phyloP scores from a whole-genome alignment of 1,140 invertebrate species.

The Vanessa atalanta region DNA sequence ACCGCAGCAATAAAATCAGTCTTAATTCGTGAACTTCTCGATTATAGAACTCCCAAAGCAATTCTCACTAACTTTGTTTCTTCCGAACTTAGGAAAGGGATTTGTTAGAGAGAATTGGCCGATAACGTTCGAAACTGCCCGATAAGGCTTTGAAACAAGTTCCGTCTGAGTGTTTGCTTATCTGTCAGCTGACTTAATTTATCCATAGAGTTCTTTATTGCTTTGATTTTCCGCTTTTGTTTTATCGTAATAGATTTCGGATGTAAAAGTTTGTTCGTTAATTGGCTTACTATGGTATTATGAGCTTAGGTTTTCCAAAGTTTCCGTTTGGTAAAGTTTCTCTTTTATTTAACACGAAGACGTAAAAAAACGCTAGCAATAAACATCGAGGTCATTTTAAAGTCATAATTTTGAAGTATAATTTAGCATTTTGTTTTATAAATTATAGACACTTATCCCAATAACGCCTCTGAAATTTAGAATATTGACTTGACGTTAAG shows the following conservation, averaged over 20 bases:
- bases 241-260: conserved; percentile 13
- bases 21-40: conserved; percentile 7
- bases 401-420: no score
- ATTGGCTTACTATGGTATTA: not conserved
- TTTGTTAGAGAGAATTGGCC: conserved; percentile 11
- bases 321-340: not conserved
- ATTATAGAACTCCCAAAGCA: conserved; percentile 4
- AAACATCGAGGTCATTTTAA: no score
- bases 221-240: conserved; percentile 9
- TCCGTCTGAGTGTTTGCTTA: conserved; percentile 11
- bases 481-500: no score
- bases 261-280: conserved; percentile 3
- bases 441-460: no score
- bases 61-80: conserved; percentile 9
- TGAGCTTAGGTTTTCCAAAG: not conserved
- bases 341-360: not conserved
- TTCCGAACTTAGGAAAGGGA: conserved; percentile 12
- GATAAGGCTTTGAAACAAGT: conserved; percentile 17
- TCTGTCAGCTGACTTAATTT: conserved; percentile 25
- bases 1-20: not conserved
- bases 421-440: no score
- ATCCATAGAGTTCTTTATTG: conserved; percentile 24
- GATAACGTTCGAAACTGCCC: conserved; percentile 11
- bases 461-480: no score
- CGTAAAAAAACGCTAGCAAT: no score